Evolutionary conservation across 2,797 vertebrate genomes (phyloP), one percentile per base, ranked within the genome.

Genomic region (Acestrorhynchus altus): DNA sequence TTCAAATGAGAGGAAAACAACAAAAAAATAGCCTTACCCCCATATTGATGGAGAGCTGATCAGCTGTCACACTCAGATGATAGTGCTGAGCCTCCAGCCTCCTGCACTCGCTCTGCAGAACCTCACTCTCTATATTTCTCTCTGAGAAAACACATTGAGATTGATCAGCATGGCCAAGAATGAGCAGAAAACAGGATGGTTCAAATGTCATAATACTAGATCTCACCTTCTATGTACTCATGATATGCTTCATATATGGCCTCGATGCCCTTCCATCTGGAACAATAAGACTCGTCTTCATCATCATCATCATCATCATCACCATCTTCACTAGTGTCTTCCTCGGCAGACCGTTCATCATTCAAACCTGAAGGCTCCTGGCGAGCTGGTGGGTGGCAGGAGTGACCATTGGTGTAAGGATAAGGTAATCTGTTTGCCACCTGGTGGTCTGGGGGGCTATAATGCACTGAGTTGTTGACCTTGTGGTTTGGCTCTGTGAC

Each of bases 191-290:
- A 59, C 56, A 7, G 51, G 4, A 8, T 22, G 6, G 47, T 22
- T 22, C 1, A 20, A 52, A 22, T 22, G 24, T 6, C 56, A n/a
- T 67, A n/a, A 47, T 1, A 63, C 40, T 7, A 22, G 40, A 42
- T 71, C 85, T 72, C 82, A 99, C 97, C 97, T 93, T 98, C 98
- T 87, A 96, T 91, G 70, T 98, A 97, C 83, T 98, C 97, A 90
- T 98, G 96, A 92, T 98, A 98, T 70, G 96, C 97, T 92, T 98
- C 97, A 86, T 98, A 96, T 87, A 99, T 93, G 40, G 96, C 95
- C 92, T 98, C 98, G 16, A 99, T 97, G 83, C 98, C 98, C 84
- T 96, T 96, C 98, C 98, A 98, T 86, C 93, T 96, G 83, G 92
- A 93, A 83, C 89, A 84, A 60, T 94, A 92, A 69, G 86, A 22